Percentiles rank a stretch among this genome's conserved stretches.
Conservation (phyloP, 2,797 vertebrate genomes). For the Simalia tracyae region DNA sequence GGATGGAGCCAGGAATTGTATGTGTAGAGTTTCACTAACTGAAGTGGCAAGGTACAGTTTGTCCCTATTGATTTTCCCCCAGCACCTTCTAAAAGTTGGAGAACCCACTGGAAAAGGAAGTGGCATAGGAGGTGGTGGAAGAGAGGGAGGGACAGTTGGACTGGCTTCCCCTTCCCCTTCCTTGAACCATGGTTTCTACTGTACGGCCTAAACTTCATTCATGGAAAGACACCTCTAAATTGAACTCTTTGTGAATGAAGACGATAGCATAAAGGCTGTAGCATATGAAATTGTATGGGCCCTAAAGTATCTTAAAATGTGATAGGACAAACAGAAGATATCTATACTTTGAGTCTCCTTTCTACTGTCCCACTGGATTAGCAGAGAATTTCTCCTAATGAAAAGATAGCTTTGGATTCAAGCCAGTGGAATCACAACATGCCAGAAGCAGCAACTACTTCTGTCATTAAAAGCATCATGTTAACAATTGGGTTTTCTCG, state of each 20-base stretch:
- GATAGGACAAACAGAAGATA: not conserved
- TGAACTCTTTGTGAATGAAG: not conserved
- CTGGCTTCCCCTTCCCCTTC: not conserved
- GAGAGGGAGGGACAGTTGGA: too few relatives aligned
- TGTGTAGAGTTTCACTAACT: not conserved
- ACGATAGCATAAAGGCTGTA: not conserved
- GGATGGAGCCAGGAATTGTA: not conserved
- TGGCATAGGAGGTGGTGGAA: not conserved
- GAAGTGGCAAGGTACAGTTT: not conserved
- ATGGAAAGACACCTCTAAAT: not conserved
- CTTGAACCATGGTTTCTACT: not conserved
- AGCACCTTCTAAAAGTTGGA: not conserved
- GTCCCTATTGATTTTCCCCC: not conserved
- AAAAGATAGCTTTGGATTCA: not conserved
- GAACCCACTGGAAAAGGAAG: not conserved
- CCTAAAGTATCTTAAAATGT: not conserved
- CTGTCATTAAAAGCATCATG: not conserved
- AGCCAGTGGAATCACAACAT: not conserved
- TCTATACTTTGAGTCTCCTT: not conserved
- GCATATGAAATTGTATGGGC: not conserved
- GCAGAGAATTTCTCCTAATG: not conserved
- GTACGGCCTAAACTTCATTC: not conserved
- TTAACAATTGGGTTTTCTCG: not conserved
- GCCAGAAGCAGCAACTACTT: not conserved
- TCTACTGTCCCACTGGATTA: not conserved